phyloP scores from a whole-genome alignment of 2,888 invertebrate genomes.

The Phengaris arion region DNA sequence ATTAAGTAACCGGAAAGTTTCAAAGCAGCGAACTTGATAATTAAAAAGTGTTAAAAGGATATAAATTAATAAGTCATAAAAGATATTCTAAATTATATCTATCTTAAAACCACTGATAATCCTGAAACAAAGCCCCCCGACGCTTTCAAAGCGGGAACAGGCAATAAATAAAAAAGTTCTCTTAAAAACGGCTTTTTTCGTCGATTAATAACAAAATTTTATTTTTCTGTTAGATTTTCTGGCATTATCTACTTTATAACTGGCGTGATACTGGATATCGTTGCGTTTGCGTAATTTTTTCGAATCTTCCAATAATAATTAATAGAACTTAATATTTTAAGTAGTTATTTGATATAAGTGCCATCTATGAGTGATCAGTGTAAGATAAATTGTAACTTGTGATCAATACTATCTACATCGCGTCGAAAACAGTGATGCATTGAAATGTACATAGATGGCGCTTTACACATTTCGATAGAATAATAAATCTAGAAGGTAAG shows the following conservation, averaged over 20 bases:
- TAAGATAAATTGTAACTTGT: not conserved
- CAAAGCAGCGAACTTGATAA: conserved; percentile 52
- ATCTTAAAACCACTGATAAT: conserved; percentile 50
- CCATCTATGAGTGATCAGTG: not conserved
- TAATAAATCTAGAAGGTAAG: no score
- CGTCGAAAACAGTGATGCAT: no score
- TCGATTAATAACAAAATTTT: conserved; percentile 24
- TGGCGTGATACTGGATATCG: not conserved
- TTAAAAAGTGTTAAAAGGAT: conserved; percentile 56
- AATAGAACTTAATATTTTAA: no score
- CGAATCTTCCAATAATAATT: no score
- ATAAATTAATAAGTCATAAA: conserved; percentile 68
- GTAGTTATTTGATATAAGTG: not conserved
- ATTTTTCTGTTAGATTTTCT: not conserved
- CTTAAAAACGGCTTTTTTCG: conserved; percentile 29
- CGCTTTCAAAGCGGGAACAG: conserved; percentile 45
- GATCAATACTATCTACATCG: not conserved
- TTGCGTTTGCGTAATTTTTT: no score
- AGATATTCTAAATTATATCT: conserved; percentile 67
- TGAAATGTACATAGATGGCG: no score
- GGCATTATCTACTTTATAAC: not conserved
- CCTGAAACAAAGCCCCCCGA: conserved; percentile 47
- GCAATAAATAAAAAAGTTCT: conserved; percentile 42
- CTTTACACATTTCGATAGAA: no score
- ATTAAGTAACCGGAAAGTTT: conserved; percentile 16